Base-by-base conservation (phyloP, 2,797 vertebrate species). In the Megalops cyprinoides region DNA sequence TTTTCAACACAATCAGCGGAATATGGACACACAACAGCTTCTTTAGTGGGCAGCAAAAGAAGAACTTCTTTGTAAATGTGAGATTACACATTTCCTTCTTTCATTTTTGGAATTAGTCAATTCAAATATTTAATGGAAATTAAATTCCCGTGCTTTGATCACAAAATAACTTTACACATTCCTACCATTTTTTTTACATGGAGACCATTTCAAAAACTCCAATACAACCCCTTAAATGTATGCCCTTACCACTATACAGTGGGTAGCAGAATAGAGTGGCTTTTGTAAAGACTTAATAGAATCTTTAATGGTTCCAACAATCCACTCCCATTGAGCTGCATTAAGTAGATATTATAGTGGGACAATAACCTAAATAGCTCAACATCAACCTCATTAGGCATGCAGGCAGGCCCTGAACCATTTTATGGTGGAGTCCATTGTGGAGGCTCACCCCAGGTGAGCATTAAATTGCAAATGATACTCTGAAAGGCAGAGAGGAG, bases 401-500 rank as follows among this genome's bases (percentile, higher is more conserved):
- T 96, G 96, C 95, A 93, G 95, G 94, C 95, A 93, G 89, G 94
- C 93, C 91, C 94, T 86, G 92, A 92, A 95, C 95, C 93, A 95
- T 96, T 97, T 96, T 96, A 95, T 92, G 95, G 95, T 94, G 94
- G 91, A 94, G 87, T 73, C 95, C 94, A 97, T 99, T 98, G 97
- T 98, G 92, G 94, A 91, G 81, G 91, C 87, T 92, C 97, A 97
- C 97, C 95, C 96, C 96, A 98, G 97, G 97, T 99, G 97, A 97
- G 97, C 97, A 99, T 99, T 98, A 98, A 98, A 97, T 98, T 99
- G 97, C 97, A 98, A 99, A 99, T 98, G 96, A 97, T 95, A 96
- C 93, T 89, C 95, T 97, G 95, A 96, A 97, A 98, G 93, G 95
- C 90, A 80, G 87, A 90, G 91, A 90, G 90, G 90, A 86, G 90